A percentile compares a stretch with the other conserved stretches of the same genome.
Evolutionary conservation across 2,797 vertebrate species (phyloP).

Genomic region (Cheirogaleus major): DNA sequence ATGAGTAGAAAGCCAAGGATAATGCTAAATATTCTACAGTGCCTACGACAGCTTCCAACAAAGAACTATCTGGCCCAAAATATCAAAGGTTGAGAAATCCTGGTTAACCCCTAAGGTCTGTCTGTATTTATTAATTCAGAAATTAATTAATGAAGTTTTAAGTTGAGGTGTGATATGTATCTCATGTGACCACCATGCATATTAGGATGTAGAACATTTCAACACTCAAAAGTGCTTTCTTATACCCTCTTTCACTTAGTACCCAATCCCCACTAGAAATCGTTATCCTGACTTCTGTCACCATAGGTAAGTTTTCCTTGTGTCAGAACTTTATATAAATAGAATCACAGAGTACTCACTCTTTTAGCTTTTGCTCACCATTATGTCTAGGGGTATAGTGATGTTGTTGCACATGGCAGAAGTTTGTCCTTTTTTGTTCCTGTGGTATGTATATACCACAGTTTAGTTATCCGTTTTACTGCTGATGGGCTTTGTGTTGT

Average conservation of each 20-base stretch:
- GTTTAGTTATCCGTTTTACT: background rate
- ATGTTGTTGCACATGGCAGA: background rate
- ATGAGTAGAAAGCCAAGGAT: background rate
- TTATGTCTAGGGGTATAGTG: background rate
- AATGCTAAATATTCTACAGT: background rate
- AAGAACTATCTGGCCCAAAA: background rate
- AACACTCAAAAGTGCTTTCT: background rate
- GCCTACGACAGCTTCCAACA: background rate
- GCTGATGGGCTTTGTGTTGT: background rate
- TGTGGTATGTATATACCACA: background rate
- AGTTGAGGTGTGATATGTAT: background rate
- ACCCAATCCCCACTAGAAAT: background rate
- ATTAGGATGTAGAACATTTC: background rate
- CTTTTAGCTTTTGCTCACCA: background rate
- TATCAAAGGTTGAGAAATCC: background rate
- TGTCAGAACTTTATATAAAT: background rate
- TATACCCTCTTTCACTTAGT: background rate
- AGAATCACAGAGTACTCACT: background rate
- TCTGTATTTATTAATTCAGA: background rate
- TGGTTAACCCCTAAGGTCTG: background rate
- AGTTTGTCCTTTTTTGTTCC: background rate
- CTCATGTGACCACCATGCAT: too few species aligned
- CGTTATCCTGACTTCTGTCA: background rate
- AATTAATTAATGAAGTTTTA: background rate
- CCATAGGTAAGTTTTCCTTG: background rate